Conservation (phyloP, 1,140 invertebrate genomes). For the Tenebrio molitor region DNA sequence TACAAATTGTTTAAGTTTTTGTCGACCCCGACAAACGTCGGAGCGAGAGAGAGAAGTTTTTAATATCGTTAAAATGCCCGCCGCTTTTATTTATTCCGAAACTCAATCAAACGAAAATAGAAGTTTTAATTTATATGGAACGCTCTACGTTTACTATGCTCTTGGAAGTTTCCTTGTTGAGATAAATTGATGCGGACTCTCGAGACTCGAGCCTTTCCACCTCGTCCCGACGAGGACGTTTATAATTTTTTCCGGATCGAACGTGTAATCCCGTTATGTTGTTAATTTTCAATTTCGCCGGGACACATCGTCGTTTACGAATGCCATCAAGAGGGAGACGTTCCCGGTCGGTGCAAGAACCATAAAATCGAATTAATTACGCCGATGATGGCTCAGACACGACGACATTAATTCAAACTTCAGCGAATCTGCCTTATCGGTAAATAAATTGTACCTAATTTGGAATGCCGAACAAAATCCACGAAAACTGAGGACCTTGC, state of each 20-base stretch:
- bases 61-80: constrained; percentile 33
- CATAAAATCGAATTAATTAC: constrained; percentile 30
- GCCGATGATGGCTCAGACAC: constrained; percentile 12
- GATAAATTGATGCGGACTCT: constrained; percentile 34
- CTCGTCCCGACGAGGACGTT: neutral
- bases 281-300: constrained; percentile 29
- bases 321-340: neutral
- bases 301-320: constrained; percentile 2
- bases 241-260: constrained; percentile 20
- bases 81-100: constrained; percentile 39
- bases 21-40: neutral
- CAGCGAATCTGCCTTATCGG: constrained; percentile 6
- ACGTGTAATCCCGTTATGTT: constrained; percentile 22
- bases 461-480: neutral
- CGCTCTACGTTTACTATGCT: constrained; percentile 39
- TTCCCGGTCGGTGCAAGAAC: neutral
- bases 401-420: constrained; percentile 15
- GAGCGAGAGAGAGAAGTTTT: neutral
- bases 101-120: constrained; percentile 44
- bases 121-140: constrained; percentile 46
- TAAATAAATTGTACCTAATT: constrained; percentile 29
- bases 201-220: neutral
- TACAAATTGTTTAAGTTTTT: constrained; percentile 10
- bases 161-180: constrained; percentile 40
- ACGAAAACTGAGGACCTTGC: constrained; percentile 8